phyloP scores from a whole-genome alignment of 2,888 invertebrate species.

The Mellilla xanthometata region DNA sequence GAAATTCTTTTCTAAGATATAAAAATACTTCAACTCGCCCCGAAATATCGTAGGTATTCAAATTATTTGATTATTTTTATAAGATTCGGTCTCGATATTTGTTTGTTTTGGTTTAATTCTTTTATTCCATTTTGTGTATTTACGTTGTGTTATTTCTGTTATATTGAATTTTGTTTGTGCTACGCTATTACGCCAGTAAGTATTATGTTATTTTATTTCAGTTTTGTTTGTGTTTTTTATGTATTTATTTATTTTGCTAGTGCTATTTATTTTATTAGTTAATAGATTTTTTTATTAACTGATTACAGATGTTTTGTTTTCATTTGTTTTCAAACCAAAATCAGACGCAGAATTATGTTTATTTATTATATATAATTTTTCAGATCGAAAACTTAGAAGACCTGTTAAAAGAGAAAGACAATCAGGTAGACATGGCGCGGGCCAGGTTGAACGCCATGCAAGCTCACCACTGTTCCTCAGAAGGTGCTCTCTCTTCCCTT shows the following conservation, averaged over 20 bases:
- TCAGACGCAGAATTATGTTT: no score
- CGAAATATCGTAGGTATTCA: no score
- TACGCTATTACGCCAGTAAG: conserved; percentile 7
- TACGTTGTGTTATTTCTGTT: not conserved
- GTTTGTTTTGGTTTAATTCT: not conserved
- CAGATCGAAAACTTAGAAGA: conserved; percentile 99
- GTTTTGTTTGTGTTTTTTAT: conserved; percentile 5
- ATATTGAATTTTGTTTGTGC: not conserved
- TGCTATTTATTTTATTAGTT: conserved; percentile 14
- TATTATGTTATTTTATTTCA: conserved; percentile 10
- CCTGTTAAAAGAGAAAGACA: conserved; percentile 97
- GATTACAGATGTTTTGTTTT: not conserved
- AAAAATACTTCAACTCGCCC: no score
- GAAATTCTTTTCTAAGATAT: no score
- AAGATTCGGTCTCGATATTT: not conserved
- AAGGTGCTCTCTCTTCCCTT: conserved; percentile 95
- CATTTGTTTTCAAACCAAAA: no score
- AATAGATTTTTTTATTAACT: not conserved
- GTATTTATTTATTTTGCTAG: conserved; percentile 18
- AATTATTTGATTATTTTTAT: not conserved
- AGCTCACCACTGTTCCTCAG: conserved; percentile 96
- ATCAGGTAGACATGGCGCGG: conserved; percentile 97
- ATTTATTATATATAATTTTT: no score
- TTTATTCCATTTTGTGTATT: not conserved
- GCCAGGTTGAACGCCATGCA: conserved; percentile 96